Base-by-base conservation (phyloP, 1,140 invertebrate genomes). In the Matsumurasca onukii region DNA sequence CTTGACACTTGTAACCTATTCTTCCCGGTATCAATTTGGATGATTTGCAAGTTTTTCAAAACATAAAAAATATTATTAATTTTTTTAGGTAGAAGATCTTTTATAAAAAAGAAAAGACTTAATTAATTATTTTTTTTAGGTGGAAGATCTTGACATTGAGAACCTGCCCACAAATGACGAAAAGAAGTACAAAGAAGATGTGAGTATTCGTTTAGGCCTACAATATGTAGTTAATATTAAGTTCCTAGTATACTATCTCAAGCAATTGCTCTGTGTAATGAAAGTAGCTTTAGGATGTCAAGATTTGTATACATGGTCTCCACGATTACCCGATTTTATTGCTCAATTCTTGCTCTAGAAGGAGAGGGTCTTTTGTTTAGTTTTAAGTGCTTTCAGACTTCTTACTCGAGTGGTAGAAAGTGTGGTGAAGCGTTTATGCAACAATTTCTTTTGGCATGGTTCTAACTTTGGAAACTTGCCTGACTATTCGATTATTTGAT, bases 141-240 rank as follows among this genome's bases (percentile, higher is more conserved):
- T 25, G 31, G 29, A 63, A 17, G 59, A 63, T 20, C 61, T 65
- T 29, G 61, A 69, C 59, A 59, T 61, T 51, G 68, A 69, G 34
- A 69, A 69, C 20, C 48, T 65, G 29, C 68, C 68, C 17, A 25
- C 29, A 31, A 45, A 69, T 31, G 51, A 64, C 3, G 68, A 69
- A n/a, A 69, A 69, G 24, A 69, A 69, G 64, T 31, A 45, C 22
- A 69, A 69, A 55, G 68, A 65, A 52, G 68, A 66, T 1, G 68
- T 66, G 22, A 55, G 55, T 31, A 22, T 22, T 25, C n/a, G 29
- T 12, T 3, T 34, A 64, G 2, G 12, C 20, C 30, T 34, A 31
- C 20, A 2, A 5, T 25, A 15, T 12, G 20, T 31, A 63, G 13
- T 9, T 31, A 9, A 15, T 31, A 27, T 27, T 24, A 9, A 9